Percentiles rank a stretch among this genome's conserved stretches.
phyloP scores from a whole-genome alignment of 2,888 invertebrate genomes.

The Xanthostigma xanthostigma region DNA sequence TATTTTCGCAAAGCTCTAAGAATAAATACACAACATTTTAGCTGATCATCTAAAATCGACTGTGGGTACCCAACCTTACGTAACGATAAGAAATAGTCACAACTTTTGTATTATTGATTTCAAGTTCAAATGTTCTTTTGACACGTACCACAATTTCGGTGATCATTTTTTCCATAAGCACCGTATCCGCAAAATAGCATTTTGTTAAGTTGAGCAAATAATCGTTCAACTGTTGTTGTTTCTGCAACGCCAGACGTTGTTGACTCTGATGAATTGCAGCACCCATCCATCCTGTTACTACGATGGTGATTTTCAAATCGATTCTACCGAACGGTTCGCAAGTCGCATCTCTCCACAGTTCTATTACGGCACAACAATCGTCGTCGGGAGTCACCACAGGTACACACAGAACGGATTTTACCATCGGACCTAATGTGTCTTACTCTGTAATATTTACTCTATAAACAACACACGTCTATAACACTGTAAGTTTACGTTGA shows the following conservation, averaged over 20 bases:
- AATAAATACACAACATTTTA: slow-evolving; percentile 4
- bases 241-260: slow-evolving; percentile 23
- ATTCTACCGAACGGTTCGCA: slow-evolving; percentile 21
- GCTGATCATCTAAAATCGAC: background rate
- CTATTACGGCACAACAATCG: slow-evolving; percentile 41
- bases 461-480: no score
- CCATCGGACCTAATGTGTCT: slow-evolving; percentile 29
- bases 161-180: slow-evolving; percentile 40
- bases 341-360: slow-evolving; percentile 33
- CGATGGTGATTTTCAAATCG: slow-evolving; percentile 24
- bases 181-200: slow-evolving; percentile 38
- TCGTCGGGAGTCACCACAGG: slow-evolving; percentile 43
- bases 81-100: no score
- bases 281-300: slow-evolving; percentile 29
- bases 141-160: slow-evolving; percentile 39
- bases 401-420: slow-evolving; percentile 40
- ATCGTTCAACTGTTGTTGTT: slow-evolving; percentile 27
- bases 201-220: slow-evolving; percentile 26
- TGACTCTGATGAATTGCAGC: slow-evolving; percentile 29
- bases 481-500: no score
- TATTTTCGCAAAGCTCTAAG: slow-evolving; percentile 39
- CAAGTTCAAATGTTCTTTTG: background rate
- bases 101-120: background rate
- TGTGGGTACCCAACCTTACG: no score
- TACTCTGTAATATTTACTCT: no score